A percentile compares a stretch with the other conserved stretches of the same genome.
Conservation (phyloP, 2,797 vertebrate species). For the Hypotaenidia okinawae region DNA sequence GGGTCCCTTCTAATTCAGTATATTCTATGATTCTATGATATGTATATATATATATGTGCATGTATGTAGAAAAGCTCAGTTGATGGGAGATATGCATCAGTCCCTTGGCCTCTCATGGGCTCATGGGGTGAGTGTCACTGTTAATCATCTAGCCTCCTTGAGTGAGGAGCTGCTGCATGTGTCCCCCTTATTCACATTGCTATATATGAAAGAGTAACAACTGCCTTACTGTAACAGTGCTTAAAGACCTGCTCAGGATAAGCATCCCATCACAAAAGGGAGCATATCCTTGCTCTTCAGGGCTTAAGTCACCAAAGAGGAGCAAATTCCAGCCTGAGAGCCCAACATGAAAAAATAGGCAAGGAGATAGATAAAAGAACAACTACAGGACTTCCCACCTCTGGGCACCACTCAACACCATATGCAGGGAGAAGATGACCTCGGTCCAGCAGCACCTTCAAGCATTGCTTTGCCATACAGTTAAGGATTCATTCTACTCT, state of each 20-base stretch:
- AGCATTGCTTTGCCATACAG: background rate
- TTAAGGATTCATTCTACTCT: background rate
- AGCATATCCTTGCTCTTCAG: background rate
- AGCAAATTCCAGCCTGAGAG: background rate
- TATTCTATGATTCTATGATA: too few species aligned
- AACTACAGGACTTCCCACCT: background rate
- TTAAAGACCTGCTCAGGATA: background rate
- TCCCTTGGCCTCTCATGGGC: background rate
- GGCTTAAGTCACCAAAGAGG: background rate
- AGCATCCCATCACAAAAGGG: background rate
- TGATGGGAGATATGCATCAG: background rate
- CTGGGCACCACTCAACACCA: background rate
- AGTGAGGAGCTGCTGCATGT: background rate
- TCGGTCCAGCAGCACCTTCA: background rate
- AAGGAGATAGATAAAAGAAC: background rate
- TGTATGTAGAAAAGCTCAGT: background rate
- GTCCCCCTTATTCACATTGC: fast-evolving
- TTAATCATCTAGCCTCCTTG: background rate
- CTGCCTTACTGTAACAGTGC: background rate
- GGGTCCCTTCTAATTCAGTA: too few species aligned
- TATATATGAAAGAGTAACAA: background rate
- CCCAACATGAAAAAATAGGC: background rate
- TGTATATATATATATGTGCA: fast-evolving
- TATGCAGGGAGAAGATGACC: fast-evolving
- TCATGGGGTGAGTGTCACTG: background rate